Percentiles rank a stretch among this genome's conserved stretches.
Conservation (phyloP, 2,888 invertebrate species). For the Latrodectus elegans region DNA sequence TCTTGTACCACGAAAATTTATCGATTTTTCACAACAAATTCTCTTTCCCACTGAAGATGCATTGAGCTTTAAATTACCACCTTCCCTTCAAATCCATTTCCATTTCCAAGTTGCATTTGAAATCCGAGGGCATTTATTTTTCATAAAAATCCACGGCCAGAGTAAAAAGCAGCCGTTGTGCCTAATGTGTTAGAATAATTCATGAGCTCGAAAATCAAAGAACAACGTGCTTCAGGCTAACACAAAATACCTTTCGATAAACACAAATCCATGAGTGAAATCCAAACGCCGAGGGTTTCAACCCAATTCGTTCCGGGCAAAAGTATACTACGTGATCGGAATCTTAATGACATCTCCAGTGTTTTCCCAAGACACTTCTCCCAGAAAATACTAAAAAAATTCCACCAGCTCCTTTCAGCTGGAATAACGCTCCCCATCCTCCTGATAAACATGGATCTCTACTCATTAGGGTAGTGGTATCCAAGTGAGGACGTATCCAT, state of each 20-base stretch:
- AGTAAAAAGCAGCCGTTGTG: not conserved
- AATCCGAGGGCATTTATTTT: no score
- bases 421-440: not conserved
- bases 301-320: constrained; percentile 21
- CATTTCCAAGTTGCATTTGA: no score
- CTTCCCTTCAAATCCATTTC: no score
- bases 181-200: not conserved
- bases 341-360: not conserved
- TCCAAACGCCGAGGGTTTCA: not conserved
- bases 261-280: not conserved
- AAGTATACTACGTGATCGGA: constrained; percentile 15
- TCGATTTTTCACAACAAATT: no score
- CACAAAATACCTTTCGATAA: not conserved
- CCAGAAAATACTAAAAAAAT: not conserved
- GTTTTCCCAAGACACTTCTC: not conserved
- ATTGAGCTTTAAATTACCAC: no score
- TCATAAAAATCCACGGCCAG: no score
- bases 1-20: no score
- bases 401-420: not conserved
- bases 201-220: not conserved
- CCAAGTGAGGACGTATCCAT: constrained; percentile 20
- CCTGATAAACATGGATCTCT: not conserved
- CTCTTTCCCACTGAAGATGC: no score
- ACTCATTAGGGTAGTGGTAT: constrained; percentile 4
- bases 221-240: not conserved